phyloP scores from a whole-genome alignment of 2,797 vertebrate genomes.

The Myotis daubentonii region DNA sequence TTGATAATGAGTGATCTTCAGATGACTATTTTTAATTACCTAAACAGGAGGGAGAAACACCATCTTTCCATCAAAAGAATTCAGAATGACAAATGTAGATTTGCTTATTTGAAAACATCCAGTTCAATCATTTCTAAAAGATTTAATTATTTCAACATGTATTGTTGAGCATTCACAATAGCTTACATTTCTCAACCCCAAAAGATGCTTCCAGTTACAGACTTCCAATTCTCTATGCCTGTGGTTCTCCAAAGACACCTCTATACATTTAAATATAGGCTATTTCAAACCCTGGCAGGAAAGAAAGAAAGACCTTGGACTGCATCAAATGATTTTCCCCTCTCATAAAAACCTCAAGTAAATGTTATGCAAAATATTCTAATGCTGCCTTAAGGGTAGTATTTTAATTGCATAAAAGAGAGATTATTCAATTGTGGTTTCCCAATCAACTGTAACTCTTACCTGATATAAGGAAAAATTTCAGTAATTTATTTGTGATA shows the following conservation, averaged over 20 bases:
- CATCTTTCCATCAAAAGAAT: conserved; percentile 56
- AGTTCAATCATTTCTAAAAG: conserved; percentile 66
- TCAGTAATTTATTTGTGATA: not conserved
- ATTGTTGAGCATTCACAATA: conserved; percentile 66
- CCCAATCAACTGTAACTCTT: conserved; percentile 33
- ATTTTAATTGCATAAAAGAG: conserved; percentile 65
- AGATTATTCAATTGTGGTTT: conserved; percentile 59
- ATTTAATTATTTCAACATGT: conserved; percentile 65
- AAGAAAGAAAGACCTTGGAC: conserved; percentile 65
- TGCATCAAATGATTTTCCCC: not conserved
- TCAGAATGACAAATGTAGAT: conserved; percentile 61
- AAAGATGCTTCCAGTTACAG: conserved; percentile 60
- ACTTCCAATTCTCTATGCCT: conserved; percentile 49
- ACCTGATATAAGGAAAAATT: not conserved
- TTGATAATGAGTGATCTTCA: conserved; percentile 61
- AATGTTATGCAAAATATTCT: conserved; percentile 58
- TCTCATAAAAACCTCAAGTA: conserved; percentile 56
- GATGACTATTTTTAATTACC: conserved; percentile 63
- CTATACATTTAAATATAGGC: conserved; percentile 62
- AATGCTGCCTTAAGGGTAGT: conserved; percentile 45
- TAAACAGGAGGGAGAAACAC: conserved; percentile 21
- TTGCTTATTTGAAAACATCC: conserved; percentile 64
- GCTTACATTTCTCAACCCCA: conserved; percentile 58
- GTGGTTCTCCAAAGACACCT: conserved; percentile 53
- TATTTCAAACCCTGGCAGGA: conserved; percentile 55